Evolutionary conservation across 2,888 invertebrate species (phyloP), one percentile per base, ranked within the genome.

Genomic region (Volucella zonaria): DNA sequence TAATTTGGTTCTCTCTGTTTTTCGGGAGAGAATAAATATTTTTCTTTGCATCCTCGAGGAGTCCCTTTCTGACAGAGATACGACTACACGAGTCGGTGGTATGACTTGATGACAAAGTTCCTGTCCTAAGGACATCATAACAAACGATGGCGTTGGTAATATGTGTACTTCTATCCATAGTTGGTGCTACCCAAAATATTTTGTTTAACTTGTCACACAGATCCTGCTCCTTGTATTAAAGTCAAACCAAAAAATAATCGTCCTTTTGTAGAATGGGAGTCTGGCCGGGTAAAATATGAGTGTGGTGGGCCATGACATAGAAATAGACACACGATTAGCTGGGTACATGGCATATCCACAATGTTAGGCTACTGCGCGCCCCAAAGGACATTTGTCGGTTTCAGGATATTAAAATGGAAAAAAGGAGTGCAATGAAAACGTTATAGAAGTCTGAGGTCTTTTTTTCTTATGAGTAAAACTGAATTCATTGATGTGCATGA

Each of bases 171-270:
- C 2, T 31, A 31, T 6, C 0, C 31, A 31, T 31, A 31, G 31
- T 31, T 6, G 31, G 31, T 31, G 6, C 31, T 31, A 6, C 15
- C 42, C 64, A 31, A 75, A 75, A 75, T 68, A 47, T 58, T 81
- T 80, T 81, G 75, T 81, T 81, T 75, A 64, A 81, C 75, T 81
- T 80, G 79, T 68, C 59, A 40, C 67, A 67, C 14, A 75, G 75
- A 58, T 42, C 42, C 43, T 66, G 62, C 14, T 68, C 67, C 66
- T 66, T 47, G 23, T 73, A 64, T 71, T 45, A 59, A 52, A 71
- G 56, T 14, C 43, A 51, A 56, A 70, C 66, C 43, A 31, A 31
- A 43, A 66, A 67, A 73, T 79, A 73, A 67, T 66, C 66, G 61
- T 73, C 47, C 67, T 67, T 66, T 74, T 56, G 47, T 61, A 59